A percentile compares a stretch with the other conserved stretches of the same genome.
Evolutionary conservation across 2,888 invertebrate genomes (phyloP).

Genomic region (Pollenia amentaria): DNA sequence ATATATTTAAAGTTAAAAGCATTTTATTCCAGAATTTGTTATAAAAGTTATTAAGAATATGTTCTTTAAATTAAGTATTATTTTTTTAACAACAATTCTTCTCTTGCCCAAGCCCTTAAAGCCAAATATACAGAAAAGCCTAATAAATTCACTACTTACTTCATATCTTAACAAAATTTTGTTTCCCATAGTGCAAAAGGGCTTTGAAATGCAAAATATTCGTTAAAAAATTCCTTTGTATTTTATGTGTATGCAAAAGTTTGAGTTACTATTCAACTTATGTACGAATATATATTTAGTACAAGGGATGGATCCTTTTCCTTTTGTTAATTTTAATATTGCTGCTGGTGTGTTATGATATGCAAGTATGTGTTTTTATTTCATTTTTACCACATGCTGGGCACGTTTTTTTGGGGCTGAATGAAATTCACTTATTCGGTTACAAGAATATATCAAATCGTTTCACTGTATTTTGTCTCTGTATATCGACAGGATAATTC

Average conservation of each 20-base stretch:
- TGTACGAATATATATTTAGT: slow-evolving; percentile 20
- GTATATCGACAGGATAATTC: no score
- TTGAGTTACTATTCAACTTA: slow-evolving; percentile 32
- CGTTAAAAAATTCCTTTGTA: background rate
- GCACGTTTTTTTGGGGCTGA: background rate
- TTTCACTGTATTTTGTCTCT: background rate
- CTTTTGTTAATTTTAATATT: slow-evolving; percentile 50
- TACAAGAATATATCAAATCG: background rate
- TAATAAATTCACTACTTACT: no score
- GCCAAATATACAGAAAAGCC: no score
- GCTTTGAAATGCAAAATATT: slow-evolving; percentile 28
- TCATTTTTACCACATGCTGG: background rate
- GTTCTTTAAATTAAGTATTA: no score
- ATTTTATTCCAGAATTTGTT: no score
- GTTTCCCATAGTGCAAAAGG: slow-evolving; percentile 17
- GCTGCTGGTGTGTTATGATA: slow-evolving; percentile 6
- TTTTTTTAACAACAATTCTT: no score
- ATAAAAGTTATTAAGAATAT: no score
- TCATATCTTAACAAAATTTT: background rate
- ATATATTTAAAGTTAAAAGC: no score
- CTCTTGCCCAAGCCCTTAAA: no score
- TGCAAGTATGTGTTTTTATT: no score
- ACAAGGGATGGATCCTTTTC: background rate
- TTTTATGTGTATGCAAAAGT: background rate
- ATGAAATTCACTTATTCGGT: background rate